These are phyloP conservation scores for Nasua narica DNA, from an alignment of 2,797 vertebrate species.

Conservation along the genomic window DNA sequence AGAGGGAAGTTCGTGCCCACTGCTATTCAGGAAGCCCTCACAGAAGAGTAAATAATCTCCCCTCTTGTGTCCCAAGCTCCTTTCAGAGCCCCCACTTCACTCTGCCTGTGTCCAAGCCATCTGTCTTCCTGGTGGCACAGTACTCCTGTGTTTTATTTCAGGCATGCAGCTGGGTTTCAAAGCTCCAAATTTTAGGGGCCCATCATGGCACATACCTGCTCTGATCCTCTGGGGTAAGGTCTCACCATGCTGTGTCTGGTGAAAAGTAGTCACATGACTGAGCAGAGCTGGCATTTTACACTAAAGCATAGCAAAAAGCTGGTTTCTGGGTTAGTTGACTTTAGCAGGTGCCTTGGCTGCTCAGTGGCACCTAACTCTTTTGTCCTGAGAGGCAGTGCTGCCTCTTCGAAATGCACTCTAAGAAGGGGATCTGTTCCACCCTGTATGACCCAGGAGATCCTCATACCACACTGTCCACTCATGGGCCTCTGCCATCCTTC, in stretches of 20 bases:
- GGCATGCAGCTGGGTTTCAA: background rate
- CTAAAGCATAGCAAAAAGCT: background rate
- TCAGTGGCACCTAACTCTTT: background rate
- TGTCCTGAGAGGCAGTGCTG: background rate
- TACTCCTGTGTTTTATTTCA: background rate
- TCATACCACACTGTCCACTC: background rate
- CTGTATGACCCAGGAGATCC: background rate
- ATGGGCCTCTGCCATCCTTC: background rate
- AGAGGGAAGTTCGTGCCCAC: background rate
- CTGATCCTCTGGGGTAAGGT: background rate
- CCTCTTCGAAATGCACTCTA: background rate
- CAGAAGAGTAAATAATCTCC: background rate
- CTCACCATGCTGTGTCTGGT: background rate
- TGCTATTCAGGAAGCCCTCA: background rate
- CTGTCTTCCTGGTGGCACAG: background rate
- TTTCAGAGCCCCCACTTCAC: background rate
- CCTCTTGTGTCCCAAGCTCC: background rate
- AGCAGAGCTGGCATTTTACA: background rate
- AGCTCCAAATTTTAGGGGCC: background rate
- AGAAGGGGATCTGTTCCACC: background rate
- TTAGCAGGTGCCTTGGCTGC: background rate
- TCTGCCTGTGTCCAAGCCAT: background rate
- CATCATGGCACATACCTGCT: background rate
- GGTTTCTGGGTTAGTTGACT: background rate
- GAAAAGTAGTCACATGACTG: background rate